Percentiles rank a stretch among this genome's conserved stretches.
Evolutionary conservation across 2,797 vertebrate species (phyloP).

Genomic region (Tragopan temminckii): DNA sequence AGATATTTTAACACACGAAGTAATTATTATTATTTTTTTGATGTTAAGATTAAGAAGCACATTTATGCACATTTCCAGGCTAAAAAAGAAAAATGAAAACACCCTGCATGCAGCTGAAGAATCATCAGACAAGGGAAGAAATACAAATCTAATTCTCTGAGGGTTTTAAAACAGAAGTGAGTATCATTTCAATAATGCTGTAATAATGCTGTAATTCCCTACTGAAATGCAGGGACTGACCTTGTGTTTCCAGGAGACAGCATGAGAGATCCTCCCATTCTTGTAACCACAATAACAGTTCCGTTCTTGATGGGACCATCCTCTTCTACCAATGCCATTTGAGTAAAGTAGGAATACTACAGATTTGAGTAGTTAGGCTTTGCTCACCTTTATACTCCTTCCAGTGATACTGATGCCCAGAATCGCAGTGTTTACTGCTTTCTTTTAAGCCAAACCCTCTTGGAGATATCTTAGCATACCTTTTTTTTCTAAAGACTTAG

Average conservation of each 20-base stretch:
- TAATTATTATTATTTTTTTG: neutral
- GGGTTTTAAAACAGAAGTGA: neutral
- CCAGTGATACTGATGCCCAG: neutral
- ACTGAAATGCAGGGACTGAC: neutral
- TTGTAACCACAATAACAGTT: neutral
- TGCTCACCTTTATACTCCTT: neutral
- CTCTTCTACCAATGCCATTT: neutral
- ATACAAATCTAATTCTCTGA: neutral
- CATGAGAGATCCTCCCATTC: neutral
- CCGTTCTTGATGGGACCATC: accelerated
- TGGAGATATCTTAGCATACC: accelerated
- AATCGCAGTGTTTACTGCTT: neutral
- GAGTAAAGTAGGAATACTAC: neutral
- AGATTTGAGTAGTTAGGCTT: neutral
- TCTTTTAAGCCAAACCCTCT: neutral
- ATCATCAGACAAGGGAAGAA: neutral
- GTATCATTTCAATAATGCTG: neutral
- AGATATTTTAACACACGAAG: neutral
- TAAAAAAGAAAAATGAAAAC: neutral
- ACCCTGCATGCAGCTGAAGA: neutral
- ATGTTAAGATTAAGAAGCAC: neutral
- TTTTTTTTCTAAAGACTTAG: neutral
- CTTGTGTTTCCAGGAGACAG: neutral
- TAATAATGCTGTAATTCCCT: neutral
- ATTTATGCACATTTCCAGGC: neutral